phyloP scores from a whole-genome alignment of 2,888 invertebrate species.

The Achlya flavicornis region DNA sequence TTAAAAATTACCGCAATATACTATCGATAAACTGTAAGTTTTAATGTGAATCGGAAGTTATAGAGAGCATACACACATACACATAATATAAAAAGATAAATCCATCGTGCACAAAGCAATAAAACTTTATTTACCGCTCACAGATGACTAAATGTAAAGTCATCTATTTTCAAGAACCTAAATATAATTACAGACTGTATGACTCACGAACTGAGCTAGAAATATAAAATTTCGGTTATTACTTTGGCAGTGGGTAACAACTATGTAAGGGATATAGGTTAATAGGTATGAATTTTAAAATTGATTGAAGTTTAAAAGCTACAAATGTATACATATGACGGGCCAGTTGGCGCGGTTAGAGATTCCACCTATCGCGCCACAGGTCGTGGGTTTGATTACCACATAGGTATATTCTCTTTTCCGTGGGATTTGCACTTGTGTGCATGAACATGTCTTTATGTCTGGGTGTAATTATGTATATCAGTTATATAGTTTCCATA shows the following conservation, averaged over 20 bases:
- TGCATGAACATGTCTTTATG: too few relatives aligned
- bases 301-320: too few relatives aligned
- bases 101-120: neutral
- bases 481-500: too few relatives aligned
- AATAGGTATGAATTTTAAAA: too few relatives aligned
- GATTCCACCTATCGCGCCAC: too few relatives aligned
- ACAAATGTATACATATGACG: too few relatives aligned
- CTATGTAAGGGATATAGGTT: too few relatives aligned
- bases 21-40: neutral
- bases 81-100: neutral
- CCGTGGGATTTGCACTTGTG: too few relatives aligned
- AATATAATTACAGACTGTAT: neutral
- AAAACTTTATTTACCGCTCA: neutral
- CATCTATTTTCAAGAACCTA: neutral
- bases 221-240: neutral
- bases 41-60: neutral
- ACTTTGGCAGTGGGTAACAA: neutral
- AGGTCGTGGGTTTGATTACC: too few relatives aligned
- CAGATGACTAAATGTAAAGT: conserved; percentile 1
- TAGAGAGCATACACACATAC: neutral
- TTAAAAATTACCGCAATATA: neutral
- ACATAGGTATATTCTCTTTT: too few relatives aligned
- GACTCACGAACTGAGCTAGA: neutral
- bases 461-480: too few relatives aligned
- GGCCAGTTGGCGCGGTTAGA: too few relatives aligned